Conservation (phyloP, 2,797 vertebrate species). For the Rhinophrynus dorsalis region DNA sequence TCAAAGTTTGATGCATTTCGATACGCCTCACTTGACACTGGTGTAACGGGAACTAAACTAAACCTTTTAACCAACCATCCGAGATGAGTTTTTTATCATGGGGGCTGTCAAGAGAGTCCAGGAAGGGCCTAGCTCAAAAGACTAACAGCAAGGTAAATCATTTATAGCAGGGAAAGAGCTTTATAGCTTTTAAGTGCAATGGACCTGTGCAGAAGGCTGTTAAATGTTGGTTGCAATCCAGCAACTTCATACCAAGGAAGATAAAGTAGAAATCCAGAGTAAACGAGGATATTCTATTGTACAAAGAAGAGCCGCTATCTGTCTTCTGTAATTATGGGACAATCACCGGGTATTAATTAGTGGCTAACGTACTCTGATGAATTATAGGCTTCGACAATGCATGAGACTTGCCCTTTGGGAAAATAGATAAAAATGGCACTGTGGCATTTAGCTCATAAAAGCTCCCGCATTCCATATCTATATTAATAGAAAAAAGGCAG, state of each 20-base stretch:
- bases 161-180: conserved; percentile 13
- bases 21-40: not conserved
- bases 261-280: not conserved
- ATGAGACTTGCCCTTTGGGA: not conserved
- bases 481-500: no score
- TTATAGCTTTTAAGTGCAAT: conserved; percentile 24
- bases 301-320: not conserved
- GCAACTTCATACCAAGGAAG: not conserved
- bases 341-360: conserved; percentile 20
- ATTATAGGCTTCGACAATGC: not conserved
- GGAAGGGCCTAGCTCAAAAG: not conserved
- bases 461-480: no score
- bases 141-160: conserved; percentile 29
- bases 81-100: conserved; percentile 8
- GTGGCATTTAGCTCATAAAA: no score
- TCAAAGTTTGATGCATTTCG: not conserved
- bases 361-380: not conserved
- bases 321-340: conserved; percentile 10
- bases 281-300: not conserved
- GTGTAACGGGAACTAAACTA: not conserved
- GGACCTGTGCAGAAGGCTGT: conserved; percentile 27
- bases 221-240: conserved; percentile 34
- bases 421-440: no score
- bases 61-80: conserved; percentile 9
- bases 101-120: conserved; percentile 14